Evolutionary conservation across 2,797 vertebrate genomes (phyloP), one percentile per base, ranked within the genome.

Genomic region (Epinephelus malabaricus): DNA sequence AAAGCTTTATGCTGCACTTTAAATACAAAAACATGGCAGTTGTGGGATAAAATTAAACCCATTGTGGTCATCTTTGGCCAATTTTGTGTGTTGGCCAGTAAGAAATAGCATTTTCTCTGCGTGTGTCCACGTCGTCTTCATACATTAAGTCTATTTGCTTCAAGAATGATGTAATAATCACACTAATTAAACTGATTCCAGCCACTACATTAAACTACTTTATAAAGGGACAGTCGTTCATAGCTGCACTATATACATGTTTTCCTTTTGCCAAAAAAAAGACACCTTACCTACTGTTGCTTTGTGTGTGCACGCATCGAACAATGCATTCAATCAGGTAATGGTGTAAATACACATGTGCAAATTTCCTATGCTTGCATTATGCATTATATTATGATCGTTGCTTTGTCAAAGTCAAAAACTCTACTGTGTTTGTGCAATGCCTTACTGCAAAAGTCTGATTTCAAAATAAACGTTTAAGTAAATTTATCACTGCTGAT

Each of bases 401-500:
- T 79, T 43, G 30, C 54, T 80, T 73, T 56, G 51, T 74, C 49
- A 64, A 25, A 63, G 50, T 74, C 50, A 60, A 30, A 61, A 79
- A 78, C 60, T 76, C 56, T 56, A 21, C 60, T 78, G 53, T 73
- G 6, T 77, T 56, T 77, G 77, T 91, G 82, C 76, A 84, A 88
- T 86, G 86, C 38, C 74, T 92, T 88, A 75, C 47, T 79, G 77
- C 73, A 74, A 76, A 34, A 73, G 73, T 63, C 49, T 25, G 1
- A 78, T 59, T 34, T 34, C 13, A 74, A 55, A 70, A 34, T 53
- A 76, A 78, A 58, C 27, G 6, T 81, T 23, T 73, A 11, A 47
- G n/a, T 66, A 63, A 49, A 81, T 54, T 60, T 70, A 25, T 84
- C 34, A 63, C 58, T 77, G 72, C 34, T 81, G 34, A 81, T 78